These are phyloP conservation scores for Petrolisthes manimaculis DNA, from an alignment of 2,888 invertebrate genomes.

Conservation along the genomic window DNA sequence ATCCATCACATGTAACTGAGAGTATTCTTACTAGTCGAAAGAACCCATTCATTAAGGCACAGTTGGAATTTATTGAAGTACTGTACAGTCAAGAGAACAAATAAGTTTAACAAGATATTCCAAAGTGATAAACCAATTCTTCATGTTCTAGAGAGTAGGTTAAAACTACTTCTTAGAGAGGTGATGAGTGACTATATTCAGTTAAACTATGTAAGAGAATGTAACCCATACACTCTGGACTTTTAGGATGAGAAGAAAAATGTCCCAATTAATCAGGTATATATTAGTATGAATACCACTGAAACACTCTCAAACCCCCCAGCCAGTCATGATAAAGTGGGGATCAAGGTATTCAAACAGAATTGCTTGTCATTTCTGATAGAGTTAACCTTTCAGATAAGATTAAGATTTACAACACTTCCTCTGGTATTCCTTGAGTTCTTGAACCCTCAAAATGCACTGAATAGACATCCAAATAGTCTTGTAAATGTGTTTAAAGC, in stretches of 20 bases:
- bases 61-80: conserved; percentile 29
- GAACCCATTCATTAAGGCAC: conserved; percentile 33
- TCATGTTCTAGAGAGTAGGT: not conserved
- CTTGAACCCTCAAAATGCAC: conserved; percentile 29
- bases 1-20: conserved; percentile 29
- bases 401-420: conserved; percentile 13
- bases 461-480: conserved; percentile 7
- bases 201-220: conserved; percentile 8
- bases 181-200: conserved; percentile 28
- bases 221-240: conserved; percentile 23
- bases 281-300: conserved; percentile 25
- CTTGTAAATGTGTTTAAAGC: conserved; percentile 15
- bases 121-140: conserved; percentile 30
- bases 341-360: conserved; percentile 19
- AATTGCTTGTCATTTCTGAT: too few species aligned
- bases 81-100: conserved; percentile 17
- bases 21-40: conserved; percentile 14
- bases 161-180: conserved; percentile 4
- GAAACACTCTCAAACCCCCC: conserved; percentile 20
- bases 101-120: conserved; percentile 33
- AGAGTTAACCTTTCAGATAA: conserved; percentile 12
- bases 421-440: conserved; percentile 15
- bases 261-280: conserved; percentile 19
- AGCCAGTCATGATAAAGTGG: conserved; percentile 3
- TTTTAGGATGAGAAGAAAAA: not conserved